These are phyloP conservation scores for Drosophila dives DNA, from an alignment of 2,888 invertebrate species.

Conservation along the genomic window DNA sequence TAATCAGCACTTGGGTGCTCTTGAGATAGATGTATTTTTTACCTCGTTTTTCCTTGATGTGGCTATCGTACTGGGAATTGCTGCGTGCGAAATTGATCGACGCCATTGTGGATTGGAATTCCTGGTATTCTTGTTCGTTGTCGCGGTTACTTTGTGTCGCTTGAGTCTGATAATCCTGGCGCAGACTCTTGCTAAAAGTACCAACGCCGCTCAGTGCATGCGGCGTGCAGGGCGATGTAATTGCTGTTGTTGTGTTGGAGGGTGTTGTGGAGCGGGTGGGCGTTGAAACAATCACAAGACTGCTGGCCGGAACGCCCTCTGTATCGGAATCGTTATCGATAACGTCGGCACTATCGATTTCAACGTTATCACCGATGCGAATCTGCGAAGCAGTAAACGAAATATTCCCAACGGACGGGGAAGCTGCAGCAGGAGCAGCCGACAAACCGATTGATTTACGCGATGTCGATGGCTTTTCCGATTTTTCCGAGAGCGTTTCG, in stretches of 20 bases:
- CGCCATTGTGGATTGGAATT: conserved; percentile 88
- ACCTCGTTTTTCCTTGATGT: conserved; percentile 95
- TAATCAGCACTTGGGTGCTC: neutral
- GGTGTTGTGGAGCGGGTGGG: conserved; percentile 66
- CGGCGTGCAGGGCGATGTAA: conserved; percentile 42
- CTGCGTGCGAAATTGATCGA: conserved; percentile 91
- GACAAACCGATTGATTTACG: conserved; percentile 59
- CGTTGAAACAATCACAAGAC: conserved; percentile 79
- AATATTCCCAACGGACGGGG: conserved; percentile 46
- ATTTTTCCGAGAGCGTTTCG: conserved; percentile 21
- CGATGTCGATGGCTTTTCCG: conserved; percentile 40
- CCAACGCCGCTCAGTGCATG: conserved; percentile 68
- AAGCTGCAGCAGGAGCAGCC: neutral
- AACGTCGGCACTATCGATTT: conserved; percentile 34
- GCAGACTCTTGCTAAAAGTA: conserved; percentile 82
- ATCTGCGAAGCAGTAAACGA: conserved; percentile 67
- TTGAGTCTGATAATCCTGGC: conserved; percentile 74
- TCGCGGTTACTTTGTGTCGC: conserved; percentile 65
- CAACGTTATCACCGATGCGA: conserved; percentile 39
- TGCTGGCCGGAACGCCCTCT: conserved; percentile 79
- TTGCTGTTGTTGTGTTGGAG: conserved; percentile 10
- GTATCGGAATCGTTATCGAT: conserved; percentile 82
- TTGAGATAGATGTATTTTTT: neutral
- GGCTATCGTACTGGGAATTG: conserved; percentile 93
- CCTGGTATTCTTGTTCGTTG: conserved; percentile 80